Evolutionary conservation across 2,113 vertebrate species (phyloP).

Genomic region (Hydrochoerus hydrochaeris): DNA sequence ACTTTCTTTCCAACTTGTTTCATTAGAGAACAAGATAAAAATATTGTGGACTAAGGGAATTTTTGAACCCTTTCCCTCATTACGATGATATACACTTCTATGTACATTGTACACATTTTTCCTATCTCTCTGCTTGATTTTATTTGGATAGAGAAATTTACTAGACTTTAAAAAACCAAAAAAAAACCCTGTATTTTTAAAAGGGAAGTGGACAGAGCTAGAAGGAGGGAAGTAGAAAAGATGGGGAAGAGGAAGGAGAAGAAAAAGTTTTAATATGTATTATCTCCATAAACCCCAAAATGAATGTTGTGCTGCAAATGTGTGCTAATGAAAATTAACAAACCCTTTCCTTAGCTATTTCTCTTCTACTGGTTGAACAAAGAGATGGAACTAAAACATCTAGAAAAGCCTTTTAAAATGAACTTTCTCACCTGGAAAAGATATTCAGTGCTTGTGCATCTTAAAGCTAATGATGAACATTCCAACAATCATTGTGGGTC

Average conservation of each 20-base stretch:
- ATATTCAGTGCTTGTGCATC: not conserved
- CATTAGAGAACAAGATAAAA: not conserved
- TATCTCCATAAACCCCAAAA: too few species aligned
- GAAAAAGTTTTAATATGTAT: not conserved
- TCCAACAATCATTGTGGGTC: rapidly evolving
- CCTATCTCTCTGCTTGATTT: not conserved
- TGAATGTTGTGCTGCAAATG: not conserved
- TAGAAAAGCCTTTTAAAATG: not conserved
- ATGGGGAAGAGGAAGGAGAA: not conserved
- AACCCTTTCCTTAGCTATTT: not conserved
- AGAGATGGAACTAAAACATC: not conserved
- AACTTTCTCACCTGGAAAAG: not conserved
- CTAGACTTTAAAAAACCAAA: not conserved
- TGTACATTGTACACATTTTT: not conserved
- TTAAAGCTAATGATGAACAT: not conserved
- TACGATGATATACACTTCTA: not conserved
- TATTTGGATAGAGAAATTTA: not conserved
- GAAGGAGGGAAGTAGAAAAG: not conserved
- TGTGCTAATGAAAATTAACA: not conserved
- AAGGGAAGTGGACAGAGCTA: not conserved
- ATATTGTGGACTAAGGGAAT: not conserved
- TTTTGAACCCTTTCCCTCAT: not conserved
- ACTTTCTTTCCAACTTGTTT: not conserved
- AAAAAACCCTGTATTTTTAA: not conserved
- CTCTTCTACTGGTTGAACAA: not conserved